Conservation (phyloP, 2,888 invertebrate species). For the Rhagium mordax region DNA sequence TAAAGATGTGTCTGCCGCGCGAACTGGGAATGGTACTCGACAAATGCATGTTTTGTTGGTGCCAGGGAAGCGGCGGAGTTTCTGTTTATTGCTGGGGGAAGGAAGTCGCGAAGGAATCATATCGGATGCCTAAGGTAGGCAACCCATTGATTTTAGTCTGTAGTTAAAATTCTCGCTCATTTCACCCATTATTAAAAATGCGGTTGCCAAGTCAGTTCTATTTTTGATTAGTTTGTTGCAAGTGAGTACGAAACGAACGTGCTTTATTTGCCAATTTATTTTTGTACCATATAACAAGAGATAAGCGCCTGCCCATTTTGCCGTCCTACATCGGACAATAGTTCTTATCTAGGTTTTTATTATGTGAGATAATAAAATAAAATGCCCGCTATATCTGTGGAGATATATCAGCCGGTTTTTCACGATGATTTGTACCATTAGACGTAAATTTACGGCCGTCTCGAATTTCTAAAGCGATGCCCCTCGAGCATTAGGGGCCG, state of each 20-base stretch:
- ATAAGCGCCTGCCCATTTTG: neutral
- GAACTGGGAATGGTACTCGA: neutral
- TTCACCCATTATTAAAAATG: no score
- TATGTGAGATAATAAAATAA: slow-evolving; percentile 18
- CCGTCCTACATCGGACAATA: neutral
- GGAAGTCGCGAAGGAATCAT: neutral
- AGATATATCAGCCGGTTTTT: slow-evolving; percentile 14
- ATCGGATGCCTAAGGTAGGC: no score
- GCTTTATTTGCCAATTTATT: neutral
- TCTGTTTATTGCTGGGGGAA: neutral
- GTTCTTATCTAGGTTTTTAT: slow-evolving; percentile 24
- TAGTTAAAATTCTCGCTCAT: no score
- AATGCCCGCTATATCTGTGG: slow-evolving; percentile 12
- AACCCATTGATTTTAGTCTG: no score
- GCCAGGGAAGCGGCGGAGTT: neutral
- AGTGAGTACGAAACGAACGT: no score
- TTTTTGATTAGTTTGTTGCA: no score
- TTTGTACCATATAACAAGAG: neutral
- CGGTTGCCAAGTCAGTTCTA: no score
- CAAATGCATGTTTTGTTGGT: neutral
- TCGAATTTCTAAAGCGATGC: neutral
- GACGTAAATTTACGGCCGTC: neutral
- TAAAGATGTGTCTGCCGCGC: neutral
- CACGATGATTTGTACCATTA: slow-evolving; percentile 12
- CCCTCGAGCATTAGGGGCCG: neutral